Evolutionary conservation across 2,888 invertebrate species (phyloP).

Genomic region (Leptopilina myrica): DNA sequence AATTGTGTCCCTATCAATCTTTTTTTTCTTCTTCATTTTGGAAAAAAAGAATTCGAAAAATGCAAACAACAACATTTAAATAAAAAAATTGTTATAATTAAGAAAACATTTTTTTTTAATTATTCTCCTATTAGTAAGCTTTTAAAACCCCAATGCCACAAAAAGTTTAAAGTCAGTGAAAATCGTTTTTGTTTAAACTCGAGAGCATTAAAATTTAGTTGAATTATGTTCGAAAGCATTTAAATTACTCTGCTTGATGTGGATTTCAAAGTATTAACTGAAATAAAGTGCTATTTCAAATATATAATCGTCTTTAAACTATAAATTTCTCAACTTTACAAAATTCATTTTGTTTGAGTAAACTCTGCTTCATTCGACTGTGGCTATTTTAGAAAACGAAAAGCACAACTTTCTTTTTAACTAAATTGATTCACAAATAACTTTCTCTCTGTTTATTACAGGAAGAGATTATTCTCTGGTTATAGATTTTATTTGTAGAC

Average conservation of each 20-base stretch:
- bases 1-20: too few species aligned
- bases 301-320: not conserved
- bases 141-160: not conserved
- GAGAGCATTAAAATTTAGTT: not conserved
- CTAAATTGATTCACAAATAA: too few species aligned
- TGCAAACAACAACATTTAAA: not conserved
- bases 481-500: too few species aligned
- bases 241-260: constrained; percentile 5
- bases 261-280: constrained; percentile 1
- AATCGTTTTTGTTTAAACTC: constrained; percentile 3
- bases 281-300: constrained; percentile 7
- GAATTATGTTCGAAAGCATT: not conserved
- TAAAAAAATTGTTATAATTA: not conserved
- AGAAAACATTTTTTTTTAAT: not conserved
- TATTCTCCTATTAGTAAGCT: not conserved
- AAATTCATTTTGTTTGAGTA: not conserved
- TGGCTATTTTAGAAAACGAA: too few species aligned
- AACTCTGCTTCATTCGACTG: not conserved
- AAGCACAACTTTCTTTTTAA: too few species aligned
- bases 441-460: too few species aligned
- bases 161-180: not conserved
- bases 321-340: not conserved
- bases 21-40: too few species aligned
- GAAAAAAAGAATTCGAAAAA: too few species aligned
- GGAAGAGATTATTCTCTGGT: too few species aligned